Evolutionary conservation across 2,113 vertebrate species (phyloP).

Genomic region (Hippocampus abdominalis): DNA sequence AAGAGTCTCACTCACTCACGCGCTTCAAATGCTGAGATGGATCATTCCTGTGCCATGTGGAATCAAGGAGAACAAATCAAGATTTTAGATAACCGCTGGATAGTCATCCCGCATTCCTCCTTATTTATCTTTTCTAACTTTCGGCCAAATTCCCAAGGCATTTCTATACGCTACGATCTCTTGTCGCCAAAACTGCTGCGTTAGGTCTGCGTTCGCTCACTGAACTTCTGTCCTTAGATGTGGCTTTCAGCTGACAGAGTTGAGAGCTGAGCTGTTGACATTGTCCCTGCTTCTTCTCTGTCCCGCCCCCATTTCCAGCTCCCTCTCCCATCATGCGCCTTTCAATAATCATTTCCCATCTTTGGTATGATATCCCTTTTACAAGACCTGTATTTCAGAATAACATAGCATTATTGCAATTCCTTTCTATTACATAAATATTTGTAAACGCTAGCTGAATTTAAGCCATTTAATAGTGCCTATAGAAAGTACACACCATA

Average conservation of each 20-base stretch:
- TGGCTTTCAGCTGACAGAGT: constrained; percentile 70
- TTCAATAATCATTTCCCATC: constrained; percentile 34
- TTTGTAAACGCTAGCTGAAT: background rate
- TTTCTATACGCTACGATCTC: constrained; percentile 8
- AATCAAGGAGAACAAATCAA: constrained; percentile 19
- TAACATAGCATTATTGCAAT: background rate
- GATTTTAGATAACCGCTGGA: constrained; percentile 13
- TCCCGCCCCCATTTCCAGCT: constrained; percentile 7
- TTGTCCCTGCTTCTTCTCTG: constrained; percentile 45
- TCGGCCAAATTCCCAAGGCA: constrained; percentile 21
- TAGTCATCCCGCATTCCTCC: constrained; percentile 15
- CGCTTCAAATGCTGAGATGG: constrained; percentile 41
- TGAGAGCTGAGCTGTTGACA: constrained; percentile 65
- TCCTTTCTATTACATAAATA: background rate
- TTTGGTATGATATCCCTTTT: constrained; percentile 38
- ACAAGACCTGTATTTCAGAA: constrained; percentile 40
- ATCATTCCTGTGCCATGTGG: constrained; percentile 28
- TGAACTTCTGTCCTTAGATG: constrained; percentile 40
- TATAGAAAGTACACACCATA: background rate
- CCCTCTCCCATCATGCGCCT: constrained; percentile 23
- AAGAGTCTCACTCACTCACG: constrained; percentile 61
- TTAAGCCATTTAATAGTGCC: background rate
- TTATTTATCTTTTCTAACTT: constrained; percentile 1
- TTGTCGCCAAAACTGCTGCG: constrained; percentile 23
- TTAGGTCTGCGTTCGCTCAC: constrained; percentile 38